These are phyloP conservation scores for Tangara arthus DNA, from an alignment of 2,797 vertebrate species.

Conservation along the genomic window DNA sequence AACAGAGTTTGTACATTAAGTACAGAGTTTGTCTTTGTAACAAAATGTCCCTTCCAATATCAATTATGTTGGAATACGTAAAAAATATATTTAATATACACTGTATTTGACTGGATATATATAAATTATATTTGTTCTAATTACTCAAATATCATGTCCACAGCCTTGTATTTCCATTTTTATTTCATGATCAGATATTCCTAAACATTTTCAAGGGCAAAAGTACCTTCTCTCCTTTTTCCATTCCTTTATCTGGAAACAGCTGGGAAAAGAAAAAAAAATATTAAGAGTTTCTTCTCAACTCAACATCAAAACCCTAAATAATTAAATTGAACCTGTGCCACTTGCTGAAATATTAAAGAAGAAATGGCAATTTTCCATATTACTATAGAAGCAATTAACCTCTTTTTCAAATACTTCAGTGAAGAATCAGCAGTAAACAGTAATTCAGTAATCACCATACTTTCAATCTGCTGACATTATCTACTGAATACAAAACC, in stretches of 20 bases:
- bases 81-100: neutral
- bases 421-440: neutral
- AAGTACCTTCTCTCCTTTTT: constrained; percentile 94
- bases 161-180: neutral
- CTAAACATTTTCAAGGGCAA: neutral
- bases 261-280: constrained; percentile 77
- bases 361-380: neutral
- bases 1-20: neutral
- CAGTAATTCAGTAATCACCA: neutral
- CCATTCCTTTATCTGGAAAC: constrained; percentile 94
- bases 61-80: neutral
- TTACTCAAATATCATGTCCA: neutral
- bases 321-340: neutral
- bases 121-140: neutral
- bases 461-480: neutral
- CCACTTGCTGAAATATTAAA: neutral
- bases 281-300: neutral
- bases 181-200: neutral
- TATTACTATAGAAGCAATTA: neutral
- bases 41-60: neutral
- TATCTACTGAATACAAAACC: neutral
- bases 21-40: neutral
- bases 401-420: neutral
- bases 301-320: neutral
- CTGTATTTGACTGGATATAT: neutral